These are phyloP conservation scores for Scaptomyza cyrtandrae DNA, from an alignment of 2,888 invertebrate species.

Conservation along the genomic window DNA sequence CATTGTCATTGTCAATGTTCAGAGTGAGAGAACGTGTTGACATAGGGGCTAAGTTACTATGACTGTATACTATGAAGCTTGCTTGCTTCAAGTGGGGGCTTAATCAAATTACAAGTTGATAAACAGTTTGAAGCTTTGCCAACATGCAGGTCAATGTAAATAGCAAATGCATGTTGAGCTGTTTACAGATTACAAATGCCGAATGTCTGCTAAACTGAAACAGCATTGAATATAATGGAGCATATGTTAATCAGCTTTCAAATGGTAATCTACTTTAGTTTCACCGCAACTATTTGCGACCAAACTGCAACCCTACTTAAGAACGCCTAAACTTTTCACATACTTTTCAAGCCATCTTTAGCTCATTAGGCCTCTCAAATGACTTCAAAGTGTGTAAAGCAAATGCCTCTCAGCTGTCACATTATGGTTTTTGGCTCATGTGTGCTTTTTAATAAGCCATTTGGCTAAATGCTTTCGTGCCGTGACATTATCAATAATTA, in stretches of 20 bases:
- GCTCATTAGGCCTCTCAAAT: constrained; percentile 28
- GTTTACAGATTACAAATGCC: constrained; percentile 36
- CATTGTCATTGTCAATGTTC: constrained; percentile 26
- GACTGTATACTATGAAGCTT: not conserved
- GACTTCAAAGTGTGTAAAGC: constrained; percentile 4
- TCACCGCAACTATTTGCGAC: not conserved
- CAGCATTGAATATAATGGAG: constrained; percentile 31
- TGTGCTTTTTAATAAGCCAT: constrained; percentile 59
- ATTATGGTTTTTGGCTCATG: constrained; percentile 18
- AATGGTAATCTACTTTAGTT: constrained; percentile 7
- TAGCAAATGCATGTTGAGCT: constrained; percentile 58
- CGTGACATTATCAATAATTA: constrained; percentile 64
- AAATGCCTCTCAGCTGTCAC: not conserved
- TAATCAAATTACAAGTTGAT: constrained; percentile 64
- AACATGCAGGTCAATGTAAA: constrained; percentile 62
- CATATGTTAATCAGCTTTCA: constrained; percentile 43
- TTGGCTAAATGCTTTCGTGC: constrained; percentile 43
- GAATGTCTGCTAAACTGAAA: constrained; percentile 16
- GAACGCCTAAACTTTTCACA: not conserved
- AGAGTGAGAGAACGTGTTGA: constrained; percentile 29
- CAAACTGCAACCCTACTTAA: not conserved
- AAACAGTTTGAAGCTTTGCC: constrained; percentile 48
- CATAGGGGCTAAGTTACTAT: constrained; percentile 11
- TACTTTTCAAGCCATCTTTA: constrained; percentile 15
- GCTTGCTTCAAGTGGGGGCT: constrained; percentile 15